Conservation (phyloP, 2,113 vertebrate species). For the Gallinago paraguaiae region DNA sequence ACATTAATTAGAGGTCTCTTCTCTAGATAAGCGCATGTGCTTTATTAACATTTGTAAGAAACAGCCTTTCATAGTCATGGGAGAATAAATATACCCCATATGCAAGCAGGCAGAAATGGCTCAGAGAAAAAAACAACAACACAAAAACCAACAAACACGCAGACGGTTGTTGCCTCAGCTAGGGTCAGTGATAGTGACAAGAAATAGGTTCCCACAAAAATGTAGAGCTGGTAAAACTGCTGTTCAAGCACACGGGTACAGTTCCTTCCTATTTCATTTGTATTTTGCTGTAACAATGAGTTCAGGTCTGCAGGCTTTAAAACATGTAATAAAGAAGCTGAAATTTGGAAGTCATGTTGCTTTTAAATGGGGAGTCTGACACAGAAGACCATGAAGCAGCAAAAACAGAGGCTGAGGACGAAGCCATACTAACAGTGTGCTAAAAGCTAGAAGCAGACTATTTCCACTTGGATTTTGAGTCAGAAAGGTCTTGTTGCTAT, state of each 20-base stretch:
- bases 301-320: background rate
- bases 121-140: background rate
- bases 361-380: background rate
- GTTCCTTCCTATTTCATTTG: background rate
- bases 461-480: background rate
- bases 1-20: constrained; percentile 12
- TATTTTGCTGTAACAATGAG: background rate
- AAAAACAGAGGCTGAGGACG: background rate
- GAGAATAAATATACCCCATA: background rate
- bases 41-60: background rate
- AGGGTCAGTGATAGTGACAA: background rate
- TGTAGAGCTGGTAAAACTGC: background rate
- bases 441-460: background rate
- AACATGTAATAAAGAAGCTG: background rate
- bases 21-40: background rate
- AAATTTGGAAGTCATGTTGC: background rate
- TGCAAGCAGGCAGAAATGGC: background rate
- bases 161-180: background rate
- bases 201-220: background rate
- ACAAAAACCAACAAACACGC: too few relatives aligned
- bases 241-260: background rate
- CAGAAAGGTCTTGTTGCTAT: background rate
- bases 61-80: background rate
- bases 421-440: background rate
- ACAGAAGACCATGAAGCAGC: background rate